Evolutionary conservation across 2,797 vertebrate genomes (phyloP).

Genomic region (Sternarchorhynchus goeldii): DNA sequence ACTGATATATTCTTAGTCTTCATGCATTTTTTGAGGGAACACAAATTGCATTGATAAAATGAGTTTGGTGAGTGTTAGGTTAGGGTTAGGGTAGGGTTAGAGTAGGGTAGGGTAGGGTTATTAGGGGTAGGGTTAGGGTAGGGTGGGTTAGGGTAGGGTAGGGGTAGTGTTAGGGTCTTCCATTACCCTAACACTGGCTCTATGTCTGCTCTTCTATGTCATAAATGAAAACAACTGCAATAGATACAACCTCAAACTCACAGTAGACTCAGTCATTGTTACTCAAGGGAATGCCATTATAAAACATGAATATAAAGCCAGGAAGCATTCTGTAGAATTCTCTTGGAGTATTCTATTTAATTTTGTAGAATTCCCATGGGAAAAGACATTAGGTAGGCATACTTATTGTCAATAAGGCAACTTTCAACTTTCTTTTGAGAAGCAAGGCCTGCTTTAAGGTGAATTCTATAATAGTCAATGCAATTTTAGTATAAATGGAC

Average conservation of each 20-base stretch:
- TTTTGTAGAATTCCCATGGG: too few species aligned
- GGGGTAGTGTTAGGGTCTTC: not conserved
- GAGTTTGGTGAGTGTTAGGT: too few species aligned
- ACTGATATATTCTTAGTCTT: too few species aligned
- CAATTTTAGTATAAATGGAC: not conserved
- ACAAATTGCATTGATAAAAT: too few species aligned
- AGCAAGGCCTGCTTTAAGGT: not conserved
- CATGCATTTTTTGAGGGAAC: too few species aligned
- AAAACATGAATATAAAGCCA: not conserved
- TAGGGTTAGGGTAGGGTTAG: too few species aligned
- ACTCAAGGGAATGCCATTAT: not conserved
- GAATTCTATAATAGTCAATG: not conserved
- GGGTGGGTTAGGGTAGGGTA: too few species aligned
- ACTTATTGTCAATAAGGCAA: not conserved
- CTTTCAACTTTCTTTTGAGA: not conserved
- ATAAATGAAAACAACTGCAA: not conserved
- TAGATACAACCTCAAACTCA: not conserved
- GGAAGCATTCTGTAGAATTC: too few species aligned
- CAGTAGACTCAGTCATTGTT: not conserved
- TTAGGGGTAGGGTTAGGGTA: too few species aligned
- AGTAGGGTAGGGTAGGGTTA: too few species aligned
- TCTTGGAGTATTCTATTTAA: too few species aligned
- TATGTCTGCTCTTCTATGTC: not conserved
- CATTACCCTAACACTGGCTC: not conserved
- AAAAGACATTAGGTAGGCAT: not conserved